phyloP scores from a whole-genome alignment of 2,797 vertebrate genomes.

The Babyrousa celebensis region DNA sequence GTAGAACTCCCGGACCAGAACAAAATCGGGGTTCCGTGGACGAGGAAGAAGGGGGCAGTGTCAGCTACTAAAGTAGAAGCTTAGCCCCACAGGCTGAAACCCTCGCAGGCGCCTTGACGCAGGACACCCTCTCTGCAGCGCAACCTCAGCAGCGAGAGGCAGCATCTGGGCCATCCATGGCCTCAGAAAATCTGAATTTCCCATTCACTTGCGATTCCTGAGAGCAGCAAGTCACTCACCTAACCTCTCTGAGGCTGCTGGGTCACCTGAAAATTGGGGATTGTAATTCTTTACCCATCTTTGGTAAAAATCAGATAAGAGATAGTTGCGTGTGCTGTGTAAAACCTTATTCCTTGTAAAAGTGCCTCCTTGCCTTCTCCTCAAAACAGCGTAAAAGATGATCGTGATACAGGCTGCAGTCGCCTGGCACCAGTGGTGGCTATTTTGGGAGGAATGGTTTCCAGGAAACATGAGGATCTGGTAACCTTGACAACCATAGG shows the following conservation, averaged over 20 bases:
- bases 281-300: background rate
- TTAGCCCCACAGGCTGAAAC: rapidly evolving
- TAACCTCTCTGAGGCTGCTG: background rate
- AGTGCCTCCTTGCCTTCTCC: background rate
- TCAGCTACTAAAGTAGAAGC: rapidly evolving
- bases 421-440: slow-evolving; percentile 46
- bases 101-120: rapidly evolving
- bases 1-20: background rate
- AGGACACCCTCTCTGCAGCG: no score
- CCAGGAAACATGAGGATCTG: slow-evolving; percentile 79
- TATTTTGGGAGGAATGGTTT: slow-evolving; percentile 85
- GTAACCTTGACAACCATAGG: slow-evolving; percentile 86
- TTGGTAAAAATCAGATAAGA: background rate
- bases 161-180: rapidly evolving
- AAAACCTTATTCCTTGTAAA: background rate
- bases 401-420: background rate
- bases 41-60: background rate
- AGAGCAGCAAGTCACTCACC: no score
- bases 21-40: background rate
- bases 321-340: no score
- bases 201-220: background rate
- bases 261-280: background rate
- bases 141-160: no score
- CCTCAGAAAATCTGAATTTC: background rate
- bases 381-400: background rate